Evolutionary conservation across 2,888 invertebrate species (phyloP).

Genomic region (Drosophila percnosoma): DNA sequence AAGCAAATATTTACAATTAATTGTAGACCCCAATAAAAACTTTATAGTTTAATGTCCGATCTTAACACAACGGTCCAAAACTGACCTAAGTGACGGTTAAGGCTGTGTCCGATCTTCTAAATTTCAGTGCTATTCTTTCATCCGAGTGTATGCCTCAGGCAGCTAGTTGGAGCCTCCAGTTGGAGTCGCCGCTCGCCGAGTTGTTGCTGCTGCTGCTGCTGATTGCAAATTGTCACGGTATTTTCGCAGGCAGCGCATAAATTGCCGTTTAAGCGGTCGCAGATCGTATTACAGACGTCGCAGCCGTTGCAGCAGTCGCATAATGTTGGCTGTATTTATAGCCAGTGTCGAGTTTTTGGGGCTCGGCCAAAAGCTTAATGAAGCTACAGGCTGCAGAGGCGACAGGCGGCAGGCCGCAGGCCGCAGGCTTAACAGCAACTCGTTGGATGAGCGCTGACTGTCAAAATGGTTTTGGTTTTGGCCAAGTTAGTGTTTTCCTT

Average conservation of each 20-base stretch:
- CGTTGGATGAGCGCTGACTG: constrained; percentile 32
- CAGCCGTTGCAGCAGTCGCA: constrained; percentile 17
- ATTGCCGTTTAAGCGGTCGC: constrained; percentile 71
- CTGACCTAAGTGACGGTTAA: too few species aligned
- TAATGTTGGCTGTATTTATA: constrained; percentile 65
- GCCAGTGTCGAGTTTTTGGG: constrained; percentile 49
- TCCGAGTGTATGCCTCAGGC: background rate
- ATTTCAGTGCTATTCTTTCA: background rate
- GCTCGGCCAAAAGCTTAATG: constrained; percentile 61
- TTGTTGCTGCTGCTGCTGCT: constrained; percentile 46
- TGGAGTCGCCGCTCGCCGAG: constrained; percentile 14
- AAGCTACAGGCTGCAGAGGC: constrained; percentile 34
- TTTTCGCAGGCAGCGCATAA: constrained; percentile 78
- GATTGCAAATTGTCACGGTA: constrained; percentile 81
- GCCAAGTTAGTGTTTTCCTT: background rate
- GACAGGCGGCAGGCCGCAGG: background rate
- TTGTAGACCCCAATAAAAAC: background rate
- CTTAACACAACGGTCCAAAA: too few species aligned
- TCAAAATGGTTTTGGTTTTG: constrained; percentile 38
- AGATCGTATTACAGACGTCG: constrained; percentile 59
- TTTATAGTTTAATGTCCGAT: too few species aligned
- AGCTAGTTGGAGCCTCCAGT: constrained; percentile 12
- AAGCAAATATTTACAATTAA: background rate
- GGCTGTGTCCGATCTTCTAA: too few species aligned
- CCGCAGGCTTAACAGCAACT: constrained; percentile 1